These are phyloP conservation scores for Venturia canescens DNA, from an alignment of 1,140 invertebrate species.

Conservation along the genomic window DNA sequence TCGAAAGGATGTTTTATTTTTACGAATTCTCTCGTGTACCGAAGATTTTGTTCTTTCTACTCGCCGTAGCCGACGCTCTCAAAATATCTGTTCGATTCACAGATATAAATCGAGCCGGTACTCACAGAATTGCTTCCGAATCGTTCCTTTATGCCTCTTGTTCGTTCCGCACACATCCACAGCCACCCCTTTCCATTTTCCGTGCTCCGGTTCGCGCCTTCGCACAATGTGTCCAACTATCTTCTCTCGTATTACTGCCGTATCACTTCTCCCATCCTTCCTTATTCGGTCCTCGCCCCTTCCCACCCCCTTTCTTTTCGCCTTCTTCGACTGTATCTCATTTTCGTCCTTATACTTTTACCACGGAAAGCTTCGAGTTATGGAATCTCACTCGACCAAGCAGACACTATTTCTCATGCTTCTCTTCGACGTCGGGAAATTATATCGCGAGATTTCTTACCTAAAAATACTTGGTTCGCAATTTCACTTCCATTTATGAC, in stretches of 20 bases:
- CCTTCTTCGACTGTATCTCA: background rate
- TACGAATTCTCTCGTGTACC: background rate
- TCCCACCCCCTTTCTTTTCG: background rate
- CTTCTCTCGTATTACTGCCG: constrained; percentile 31
- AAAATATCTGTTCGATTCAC: constrained; percentile 53
- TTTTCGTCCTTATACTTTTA: constrained; percentile 29
- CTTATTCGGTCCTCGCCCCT: background rate
- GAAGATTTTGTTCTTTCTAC: constrained; percentile 21
- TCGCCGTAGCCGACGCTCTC: constrained; percentile 60
- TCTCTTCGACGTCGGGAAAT: no score
- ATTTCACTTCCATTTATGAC: no score
- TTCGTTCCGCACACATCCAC: constrained; percentile 26
- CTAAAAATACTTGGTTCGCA: no score
- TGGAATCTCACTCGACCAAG: constrained; percentile 18
- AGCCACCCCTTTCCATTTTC: constrained; percentile 17
- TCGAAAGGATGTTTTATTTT: background rate
- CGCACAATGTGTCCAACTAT: constrained; percentile 4
- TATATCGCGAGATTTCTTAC: no score
- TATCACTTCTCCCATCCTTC: constrained; percentile 40
- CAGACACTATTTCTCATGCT: constrained; percentile 26
- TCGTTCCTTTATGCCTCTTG: constrained; percentile 67
- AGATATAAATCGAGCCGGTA: constrained; percentile 72
- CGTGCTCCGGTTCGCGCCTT: background rate
- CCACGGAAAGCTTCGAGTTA: constrained; percentile 9
- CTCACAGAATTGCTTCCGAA: constrained; percentile 74